Conservation (phyloP, 2,113 vertebrate genomes). For the Malurus melanocephalus region DNA sequence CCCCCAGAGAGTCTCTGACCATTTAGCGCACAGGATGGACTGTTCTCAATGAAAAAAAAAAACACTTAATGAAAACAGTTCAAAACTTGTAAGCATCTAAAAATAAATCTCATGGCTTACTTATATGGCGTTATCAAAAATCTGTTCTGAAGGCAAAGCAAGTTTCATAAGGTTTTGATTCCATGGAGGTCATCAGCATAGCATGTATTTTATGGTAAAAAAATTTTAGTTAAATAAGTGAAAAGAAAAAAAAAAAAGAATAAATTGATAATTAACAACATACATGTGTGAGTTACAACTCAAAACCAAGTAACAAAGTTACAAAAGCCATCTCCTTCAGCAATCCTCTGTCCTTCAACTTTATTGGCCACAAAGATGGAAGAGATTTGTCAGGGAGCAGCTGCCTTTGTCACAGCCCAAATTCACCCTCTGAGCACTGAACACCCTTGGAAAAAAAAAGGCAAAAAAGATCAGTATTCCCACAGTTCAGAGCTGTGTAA, state of each 20-base stretch:
- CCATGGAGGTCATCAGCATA: neutral
- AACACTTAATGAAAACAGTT: neutral
- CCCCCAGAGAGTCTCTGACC: neutral
- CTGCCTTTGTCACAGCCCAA: neutral
- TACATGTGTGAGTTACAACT: neutral
- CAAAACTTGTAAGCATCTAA: neutral
- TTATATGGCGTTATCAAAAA: neutral
- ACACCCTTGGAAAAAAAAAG: neutral
- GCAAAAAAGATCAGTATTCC: neutral
- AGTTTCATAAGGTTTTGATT: neutral
- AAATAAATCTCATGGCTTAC: neutral
- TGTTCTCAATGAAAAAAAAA: neutral
- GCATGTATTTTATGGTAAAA: neutral
- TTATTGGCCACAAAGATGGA: neutral
- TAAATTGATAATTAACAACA: neutral
- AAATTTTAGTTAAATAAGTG: neutral
- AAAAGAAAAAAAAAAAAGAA: neutral
- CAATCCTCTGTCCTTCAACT: neutral
- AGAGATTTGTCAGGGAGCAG: neutral
- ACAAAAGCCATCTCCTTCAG: neutral
- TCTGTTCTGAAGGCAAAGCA: neutral
- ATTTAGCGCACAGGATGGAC: neutral
- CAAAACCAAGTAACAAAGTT: neutral
- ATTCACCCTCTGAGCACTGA: neutral
- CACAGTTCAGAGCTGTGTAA: neutral